Percentiles rank a stretch among this genome's conserved stretches.
Conservation (phyloP, 1,140 invertebrate genomes). For the Homarus americanus region DNA sequence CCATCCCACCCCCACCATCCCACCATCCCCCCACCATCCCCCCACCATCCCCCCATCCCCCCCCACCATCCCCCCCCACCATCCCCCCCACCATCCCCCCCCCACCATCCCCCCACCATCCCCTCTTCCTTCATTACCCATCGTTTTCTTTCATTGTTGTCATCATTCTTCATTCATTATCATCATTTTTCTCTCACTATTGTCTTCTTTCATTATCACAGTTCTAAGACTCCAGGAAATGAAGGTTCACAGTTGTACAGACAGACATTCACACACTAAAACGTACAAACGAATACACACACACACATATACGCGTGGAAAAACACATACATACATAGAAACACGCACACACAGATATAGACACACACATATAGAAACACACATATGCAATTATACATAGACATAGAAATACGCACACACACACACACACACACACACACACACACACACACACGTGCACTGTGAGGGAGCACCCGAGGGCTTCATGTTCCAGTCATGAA, state of each 20-base stretch:
- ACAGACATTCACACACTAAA: background rate
- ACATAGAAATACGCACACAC: background rate
- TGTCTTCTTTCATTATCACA: too few species aligned
- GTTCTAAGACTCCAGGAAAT: background rate
- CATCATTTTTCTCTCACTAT: too few species aligned
- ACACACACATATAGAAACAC: conserved; percentile 21
- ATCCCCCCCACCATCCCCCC: too few species aligned
- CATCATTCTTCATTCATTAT: too few species aligned
- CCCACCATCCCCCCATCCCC: background rate
- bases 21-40: background rate
- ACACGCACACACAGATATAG: background rate
- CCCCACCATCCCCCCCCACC: too few species aligned
- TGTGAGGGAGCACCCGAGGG: background rate
- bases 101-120: too few species aligned
- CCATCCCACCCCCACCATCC: background rate
- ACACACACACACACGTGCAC: background rate
- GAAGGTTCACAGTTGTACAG: background rate
- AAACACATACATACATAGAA: background rate
- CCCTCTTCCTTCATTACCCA: too few species aligned
- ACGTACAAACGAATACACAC: background rate
- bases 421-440: background rate
- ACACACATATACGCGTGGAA: background rate
- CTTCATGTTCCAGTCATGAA: background rate
- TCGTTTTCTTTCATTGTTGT: too few species aligned
- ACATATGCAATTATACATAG: conserved; percentile 3